phyloP scores from a whole-genome alignment of 2,797 vertebrate genomes.

The Hozukius guyotensis region DNA sequence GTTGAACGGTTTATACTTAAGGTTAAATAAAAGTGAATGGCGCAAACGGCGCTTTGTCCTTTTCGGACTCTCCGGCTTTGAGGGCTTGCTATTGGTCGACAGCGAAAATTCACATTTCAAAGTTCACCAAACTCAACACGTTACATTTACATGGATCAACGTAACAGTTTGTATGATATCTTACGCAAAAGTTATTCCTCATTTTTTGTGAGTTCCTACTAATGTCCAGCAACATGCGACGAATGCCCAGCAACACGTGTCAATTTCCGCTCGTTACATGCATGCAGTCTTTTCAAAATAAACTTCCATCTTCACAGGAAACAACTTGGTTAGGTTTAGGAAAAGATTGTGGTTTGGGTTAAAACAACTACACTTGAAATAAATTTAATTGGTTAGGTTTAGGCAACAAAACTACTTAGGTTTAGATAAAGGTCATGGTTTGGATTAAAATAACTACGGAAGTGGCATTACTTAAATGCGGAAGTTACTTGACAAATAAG shows the following conservation, averaged over 20 bases:
- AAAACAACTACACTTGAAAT: no score
- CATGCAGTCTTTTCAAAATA: background rate
- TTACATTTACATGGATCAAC: background rate
- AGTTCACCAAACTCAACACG: background rate
- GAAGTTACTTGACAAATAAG: no score
- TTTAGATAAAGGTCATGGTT: no score
- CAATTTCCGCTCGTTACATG: accelerated
- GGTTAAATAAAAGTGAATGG: background rate
- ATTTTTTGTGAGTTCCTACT: background rate
- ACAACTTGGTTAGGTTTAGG: background rate
- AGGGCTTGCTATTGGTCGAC: background rate
- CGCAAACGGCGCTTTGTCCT: background rate
- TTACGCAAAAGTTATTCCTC: background rate
- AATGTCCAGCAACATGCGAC: background rate
- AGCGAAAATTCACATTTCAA: background rate
- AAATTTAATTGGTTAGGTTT: no score
- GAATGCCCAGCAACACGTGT: background rate
- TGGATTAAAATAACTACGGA: no score
- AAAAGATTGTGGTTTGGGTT: background rate
- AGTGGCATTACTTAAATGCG: no score
- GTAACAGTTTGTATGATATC: background rate
- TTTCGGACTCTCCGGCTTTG: background rate
- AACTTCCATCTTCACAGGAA: background rate
- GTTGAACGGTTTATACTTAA: background rate
- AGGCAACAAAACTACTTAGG: no score